Evolutionary conservation across 2,888 invertebrate species (phyloP), one percentile per base, ranked within the genome.

Genomic region (Arenicola marina): DNA sequence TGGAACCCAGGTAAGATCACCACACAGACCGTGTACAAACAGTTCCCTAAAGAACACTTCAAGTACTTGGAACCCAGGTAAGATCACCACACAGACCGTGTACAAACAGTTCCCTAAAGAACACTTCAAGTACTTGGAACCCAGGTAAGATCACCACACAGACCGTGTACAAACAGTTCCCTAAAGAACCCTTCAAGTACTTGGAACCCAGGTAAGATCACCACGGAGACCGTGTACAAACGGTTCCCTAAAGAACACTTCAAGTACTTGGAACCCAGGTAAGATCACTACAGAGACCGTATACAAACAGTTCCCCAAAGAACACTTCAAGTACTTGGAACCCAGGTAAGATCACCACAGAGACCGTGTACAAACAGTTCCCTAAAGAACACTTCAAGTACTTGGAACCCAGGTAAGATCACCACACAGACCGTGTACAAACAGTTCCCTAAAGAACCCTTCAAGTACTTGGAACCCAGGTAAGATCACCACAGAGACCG

Each of bases 241-340:
- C 99, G 99, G 84, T 99, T 89, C 84, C 89, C 91, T 4, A 91
- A 93, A 31, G 95, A 97, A 76, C 92, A 95, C 0, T 99, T 99
- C 85, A 91, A 92, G 77, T 99, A 96, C 84, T 86, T 98, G 63
- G 95, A 97, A 78, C 96, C 97, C 43, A 63, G 63, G 63, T 60
- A 18, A n/a, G n/a, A n/a, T n/a, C n/a, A n/a, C n/a, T n/a, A n/a
- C n/a, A n/a, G n/a, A n/a, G n/a, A n/a, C n/a, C n/a, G n/a, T n/a
- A n/a, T n/a, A n/a, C n/a, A n/a, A n/a, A 75, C 99, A 99, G 84
- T 99, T 89, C 84, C 89, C 91, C 4, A 91, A 93, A 31, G 95
- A 97, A 76, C 92, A 95, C 0, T 99, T 99, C 85, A 91, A 92
- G 77, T 99, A 96, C 84, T 86, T 98, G 63, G 95, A 97, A 78